Conservation (phyloP, 2,888 invertebrate genomes). For the Cryptophagus acutangulus region DNA sequence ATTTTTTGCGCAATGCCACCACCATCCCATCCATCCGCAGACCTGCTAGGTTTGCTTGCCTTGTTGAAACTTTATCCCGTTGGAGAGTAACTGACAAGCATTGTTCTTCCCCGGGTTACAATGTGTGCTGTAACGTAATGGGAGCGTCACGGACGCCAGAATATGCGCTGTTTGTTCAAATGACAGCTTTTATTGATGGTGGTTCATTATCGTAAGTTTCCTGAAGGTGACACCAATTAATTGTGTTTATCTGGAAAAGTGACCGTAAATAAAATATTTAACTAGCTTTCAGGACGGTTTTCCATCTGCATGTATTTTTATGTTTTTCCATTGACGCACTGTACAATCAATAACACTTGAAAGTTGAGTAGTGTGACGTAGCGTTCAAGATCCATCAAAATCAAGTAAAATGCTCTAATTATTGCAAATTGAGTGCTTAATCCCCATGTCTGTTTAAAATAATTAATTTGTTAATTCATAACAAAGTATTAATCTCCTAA, state of each 20-base stretch:
- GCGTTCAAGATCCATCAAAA: too few species aligned
- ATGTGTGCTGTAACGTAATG: conserved; percentile 14
- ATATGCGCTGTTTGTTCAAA: conserved; percentile 28
- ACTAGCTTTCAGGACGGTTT: conserved; percentile 18
- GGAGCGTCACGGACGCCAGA: conserved; percentile 22
- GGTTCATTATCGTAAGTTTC: conserved; percentile 27
- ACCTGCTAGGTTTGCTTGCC: too few species aligned
- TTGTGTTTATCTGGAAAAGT: conserved; percentile 31
- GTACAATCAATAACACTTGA: too few species aligned
- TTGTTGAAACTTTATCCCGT: conserved; percentile 13
- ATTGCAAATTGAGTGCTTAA: too few species aligned
- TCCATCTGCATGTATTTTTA: too few species aligned
- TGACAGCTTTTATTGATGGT: conserved; percentile 31
- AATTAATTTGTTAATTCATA: too few species aligned
- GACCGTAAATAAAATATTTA: conserved; percentile 29
- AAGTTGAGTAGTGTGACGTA: too few species aligned
- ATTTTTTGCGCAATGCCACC: conserved; percentile 14
- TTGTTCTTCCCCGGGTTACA: conserved; percentile 18
- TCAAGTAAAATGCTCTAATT: too few species aligned
- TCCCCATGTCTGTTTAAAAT: too few species aligned
- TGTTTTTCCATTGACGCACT: too few species aligned
- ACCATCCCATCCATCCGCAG: too few species aligned
- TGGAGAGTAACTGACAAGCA: conserved; percentile 14
- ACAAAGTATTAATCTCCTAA: too few species aligned
- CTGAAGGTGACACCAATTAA: conserved; percentile 32